These are phyloP conservation scores for Delphinapterus leucas DNA, from an alignment of 2,113 vertebrate genomes.

Conservation along the genomic window DNA sequence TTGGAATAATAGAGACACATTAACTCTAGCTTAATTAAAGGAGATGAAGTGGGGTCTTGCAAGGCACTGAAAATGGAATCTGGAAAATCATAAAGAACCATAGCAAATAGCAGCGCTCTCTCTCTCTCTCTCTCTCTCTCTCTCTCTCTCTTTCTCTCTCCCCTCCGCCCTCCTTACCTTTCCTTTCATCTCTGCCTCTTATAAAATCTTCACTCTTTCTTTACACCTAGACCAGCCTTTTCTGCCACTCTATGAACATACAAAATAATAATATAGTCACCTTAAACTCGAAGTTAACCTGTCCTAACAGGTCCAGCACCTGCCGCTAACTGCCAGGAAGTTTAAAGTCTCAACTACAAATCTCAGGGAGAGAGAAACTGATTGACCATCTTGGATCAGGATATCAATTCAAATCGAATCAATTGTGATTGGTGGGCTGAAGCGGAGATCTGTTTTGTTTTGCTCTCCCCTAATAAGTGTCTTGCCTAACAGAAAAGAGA, in stretches of 20 bases:
- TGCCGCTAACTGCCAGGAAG: background rate
- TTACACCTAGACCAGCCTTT: background rate
- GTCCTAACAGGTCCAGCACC: background rate
- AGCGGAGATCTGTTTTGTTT: background rate
- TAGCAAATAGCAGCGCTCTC: background rate
- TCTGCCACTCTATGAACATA: background rate
- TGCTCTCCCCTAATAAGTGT: background rate
- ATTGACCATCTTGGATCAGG: background rate
- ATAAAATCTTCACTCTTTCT: background rate
- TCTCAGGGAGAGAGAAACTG: background rate
- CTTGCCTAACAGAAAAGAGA: background rate
- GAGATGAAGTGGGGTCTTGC: background rate
- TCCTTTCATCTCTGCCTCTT: background rate
- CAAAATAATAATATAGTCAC: background rate
- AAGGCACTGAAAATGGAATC: background rate
- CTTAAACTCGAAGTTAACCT: background rate
- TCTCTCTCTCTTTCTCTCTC: background rate
- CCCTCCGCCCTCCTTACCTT: background rate
- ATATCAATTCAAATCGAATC: background rate
- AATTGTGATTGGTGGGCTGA: background rate
- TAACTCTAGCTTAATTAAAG: constrained; percentile 37
- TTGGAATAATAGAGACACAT: constrained; percentile 5
- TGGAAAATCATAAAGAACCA: background rate
- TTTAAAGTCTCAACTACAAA: background rate
- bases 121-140: background rate